phyloP scores from a whole-genome alignment of 2,113 vertebrate genomes.

The Cinclus cinclus region DNA sequence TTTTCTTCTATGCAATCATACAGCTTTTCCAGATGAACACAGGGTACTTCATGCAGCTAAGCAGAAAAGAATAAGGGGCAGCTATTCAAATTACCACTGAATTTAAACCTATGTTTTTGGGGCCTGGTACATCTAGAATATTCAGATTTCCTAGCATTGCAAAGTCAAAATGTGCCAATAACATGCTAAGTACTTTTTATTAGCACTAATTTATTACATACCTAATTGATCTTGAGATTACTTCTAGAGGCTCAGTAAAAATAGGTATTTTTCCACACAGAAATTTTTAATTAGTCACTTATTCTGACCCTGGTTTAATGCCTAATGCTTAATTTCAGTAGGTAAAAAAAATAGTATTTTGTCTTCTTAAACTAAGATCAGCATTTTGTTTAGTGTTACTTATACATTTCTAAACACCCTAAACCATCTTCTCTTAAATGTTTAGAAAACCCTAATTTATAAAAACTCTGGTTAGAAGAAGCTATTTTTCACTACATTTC shows the following conservation, averaged over 20 bases:
- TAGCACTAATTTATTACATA: neutral
- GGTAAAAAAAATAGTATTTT: neutral
- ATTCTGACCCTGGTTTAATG: neutral
- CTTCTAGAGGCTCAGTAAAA: neutral
- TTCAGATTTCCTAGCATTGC: neutral
- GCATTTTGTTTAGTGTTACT: neutral
- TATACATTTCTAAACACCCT: neutral
- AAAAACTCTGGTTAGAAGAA: neutral
- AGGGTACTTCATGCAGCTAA: neutral
- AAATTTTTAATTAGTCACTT: neutral
- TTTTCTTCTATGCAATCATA: neutral
- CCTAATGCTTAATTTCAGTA: neutral
- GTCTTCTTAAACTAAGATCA: neutral
- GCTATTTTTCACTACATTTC: neutral
- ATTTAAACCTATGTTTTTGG: neutral
- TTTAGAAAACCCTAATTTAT: neutral
- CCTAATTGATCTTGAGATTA: neutral
- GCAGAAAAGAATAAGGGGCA: neutral
- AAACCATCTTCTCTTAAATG: neutral
- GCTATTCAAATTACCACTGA: neutral
- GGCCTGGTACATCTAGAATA: neutral
- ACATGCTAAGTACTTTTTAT: neutral
- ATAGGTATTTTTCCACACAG: neutral
- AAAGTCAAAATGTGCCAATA: neutral
- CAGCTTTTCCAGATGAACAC: neutral